phyloP scores from a whole-genome alignment of 2,888 invertebrate genomes.

The Dynastes maya region DNA sequence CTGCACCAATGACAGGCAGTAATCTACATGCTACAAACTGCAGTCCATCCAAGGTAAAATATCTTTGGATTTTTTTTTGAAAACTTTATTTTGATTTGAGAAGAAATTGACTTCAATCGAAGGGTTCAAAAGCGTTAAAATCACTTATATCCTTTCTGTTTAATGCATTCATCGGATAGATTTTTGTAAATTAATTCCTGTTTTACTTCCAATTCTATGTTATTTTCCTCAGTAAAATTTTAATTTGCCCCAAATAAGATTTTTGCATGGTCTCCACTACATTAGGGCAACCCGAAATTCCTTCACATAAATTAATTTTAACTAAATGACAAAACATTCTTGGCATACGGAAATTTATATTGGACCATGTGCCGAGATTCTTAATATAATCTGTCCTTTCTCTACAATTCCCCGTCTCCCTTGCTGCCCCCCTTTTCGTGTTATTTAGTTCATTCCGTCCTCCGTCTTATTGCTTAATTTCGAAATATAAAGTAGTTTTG shows the following conservation, averaged over 20 bases:
- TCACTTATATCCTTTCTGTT: background rate
- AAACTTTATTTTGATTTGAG: background rate
- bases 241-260: background rate
- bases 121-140: background rate
- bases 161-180: no score
- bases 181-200: background rate
- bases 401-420: background rate
- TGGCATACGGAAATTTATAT: slow-evolving; percentile 62
- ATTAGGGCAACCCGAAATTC: slow-evolving; percentile 12
- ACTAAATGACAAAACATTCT: slow-evolving; percentile 31
- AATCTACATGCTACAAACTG: slow-evolving; percentile 68
- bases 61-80: slow-evolving; percentile 6
- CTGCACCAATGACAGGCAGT: slow-evolving; percentile 66
- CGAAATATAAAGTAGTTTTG: slow-evolving; percentile 19
- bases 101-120: background rate
- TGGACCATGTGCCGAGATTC: slow-evolving; percentile 61
- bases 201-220: background rate
- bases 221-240: background rate
- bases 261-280: background rate
- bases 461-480: slow-evolving; percentile 10
- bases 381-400: slow-evolving; percentile 12
- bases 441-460: background rate
- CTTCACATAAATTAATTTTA: slow-evolving; percentile 33
- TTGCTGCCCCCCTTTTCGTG: background rate
- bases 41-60: slow-evolving; percentile 69